These are phyloP conservation scores for Synergus laeviventris DNA, from an alignment of 2,888 invertebrate species.

Conservation along the genomic window DNA sequence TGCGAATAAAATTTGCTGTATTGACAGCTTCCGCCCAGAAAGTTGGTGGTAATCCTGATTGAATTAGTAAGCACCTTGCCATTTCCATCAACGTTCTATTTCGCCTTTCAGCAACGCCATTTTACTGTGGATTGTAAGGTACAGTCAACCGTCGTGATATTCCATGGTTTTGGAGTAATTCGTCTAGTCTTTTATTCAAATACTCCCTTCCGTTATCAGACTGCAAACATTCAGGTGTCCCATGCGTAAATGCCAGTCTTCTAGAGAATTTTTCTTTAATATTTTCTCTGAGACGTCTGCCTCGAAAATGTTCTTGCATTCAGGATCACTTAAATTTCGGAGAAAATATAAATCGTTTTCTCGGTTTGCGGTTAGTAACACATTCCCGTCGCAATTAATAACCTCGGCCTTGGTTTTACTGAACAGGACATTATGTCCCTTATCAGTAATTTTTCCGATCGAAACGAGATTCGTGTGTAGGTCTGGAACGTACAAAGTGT, in stretches of 20 bases:
- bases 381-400: constrained; percentile 31
- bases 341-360: constrained; percentile 30
- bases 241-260: constrained; percentile 40
- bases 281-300: neutral
- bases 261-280: constrained; percentile 15
- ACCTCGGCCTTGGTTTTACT: constrained; percentile 44
- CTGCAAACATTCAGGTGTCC: constrained; percentile 38
- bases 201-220: constrained; percentile 40
- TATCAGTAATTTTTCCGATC: constrained; percentile 43
- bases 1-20: constrained; percentile 34
- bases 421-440: constrained; percentile 39
- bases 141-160: constrained; percentile 36
- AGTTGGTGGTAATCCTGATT: constrained; percentile 18
- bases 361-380: constrained; percentile 40
- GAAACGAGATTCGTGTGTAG: constrained; percentile 49
- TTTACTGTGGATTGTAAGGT: constrained; percentile 43
- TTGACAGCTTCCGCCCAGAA: too few species aligned
- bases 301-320: constrained; percentile 13
- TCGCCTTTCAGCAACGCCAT: constrained; percentile 37
- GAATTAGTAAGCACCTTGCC: constrained; percentile 36
- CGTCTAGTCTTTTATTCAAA: constrained; percentile 32
- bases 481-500: constrained; percentile 44
- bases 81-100: constrained; percentile 40
- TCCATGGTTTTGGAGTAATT: constrained; percentile 2
- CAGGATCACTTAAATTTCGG: neutral